Base-by-base conservation (phyloP, 2,888 invertebrate species). In the Troilus luridus region DNA sequence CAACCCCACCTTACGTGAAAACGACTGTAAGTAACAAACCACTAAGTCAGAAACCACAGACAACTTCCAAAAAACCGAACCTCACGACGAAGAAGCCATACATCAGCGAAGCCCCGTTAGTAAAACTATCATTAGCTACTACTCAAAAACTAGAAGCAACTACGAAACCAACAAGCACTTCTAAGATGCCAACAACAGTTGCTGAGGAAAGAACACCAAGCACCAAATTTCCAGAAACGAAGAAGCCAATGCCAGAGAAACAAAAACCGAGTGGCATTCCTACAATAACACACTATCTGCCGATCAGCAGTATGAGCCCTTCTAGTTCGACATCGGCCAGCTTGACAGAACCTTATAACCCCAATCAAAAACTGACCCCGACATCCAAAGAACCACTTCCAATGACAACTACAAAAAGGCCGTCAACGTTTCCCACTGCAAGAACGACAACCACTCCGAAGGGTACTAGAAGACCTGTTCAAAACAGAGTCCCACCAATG, bases 181-280 rank as follows among this genome's bases (percentile, higher is more conserved):
- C 85, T 77, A 91, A 92, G 62, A 64, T 88, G 58, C 92, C 92
- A 91, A 92, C 91, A 14, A 64, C 88, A 24, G 89, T 62, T 59
- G 17, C 81, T n/a, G 91, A 91, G 77, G 90, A 90, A 62, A 41
- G 90, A 27, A 91, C 24, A 56, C 91, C 91, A 14, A 88, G 77
- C 27, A 91, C 81, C 14, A 91, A 85, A 62, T 72, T 54, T 54
- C 90, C 91, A 27, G 90, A 88, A 60, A 54, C 67, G 54, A 91
- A 89, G 62, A 91, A 89, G 64, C 88, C 72, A 41, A 92, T 92
- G 0, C 93, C 93, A 12, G 92, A 93, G 21, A 92, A 93, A 27
- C 92, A 93, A 88, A 93, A 92, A 60, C 93, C 93, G 24, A 92
- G 92, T n/a, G 92, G 92, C 19, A 92, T 92, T n/a, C 92, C 93